Base-by-base conservation (phyloP, 2,888 invertebrate genomes). In the Eupithecia centaureata region DNA sequence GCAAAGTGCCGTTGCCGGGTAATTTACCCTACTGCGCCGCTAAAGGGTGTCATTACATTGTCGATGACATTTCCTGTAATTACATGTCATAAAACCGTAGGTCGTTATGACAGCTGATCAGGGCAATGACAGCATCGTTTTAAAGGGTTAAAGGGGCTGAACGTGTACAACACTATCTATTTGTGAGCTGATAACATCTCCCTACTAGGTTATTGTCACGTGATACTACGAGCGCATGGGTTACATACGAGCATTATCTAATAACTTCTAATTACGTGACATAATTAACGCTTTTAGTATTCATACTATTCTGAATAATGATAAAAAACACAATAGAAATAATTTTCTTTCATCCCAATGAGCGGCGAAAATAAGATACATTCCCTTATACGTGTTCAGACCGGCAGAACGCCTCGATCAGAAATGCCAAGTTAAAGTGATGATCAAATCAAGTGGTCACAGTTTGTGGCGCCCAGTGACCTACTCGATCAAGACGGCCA, bases 1-100 rank as follows among this genome's bases (percentile, higher is more conserved):
- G 68, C 65, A 65, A 68, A 68, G 58, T 58, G 61, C 61, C 61
- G 59, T 58, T 58, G 65, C 27, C 27, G 61, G 67, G 61, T 59
- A 42, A 54, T 59, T 62, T 32, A 42, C 7, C 18, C 42, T 3
- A 47, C 47, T 47, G 58, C 47, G 30, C 25, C 22, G 47, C 47
- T 47, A 22, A 22, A 47, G 67, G 28, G 25, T 52, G 35, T 30
- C 32, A 63, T 62, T 65, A 65, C 58, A 58, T 30, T 61, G 61
- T 61, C 52, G 61, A 52, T 52, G 27, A 27, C 52, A 52, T 52
- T 61, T 52, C 38, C 32, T 56, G n/a, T 30, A 27, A 33, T 42
- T 32, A 38, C 30, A 30, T 64, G 63, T 59, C 5, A 59, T 65
- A 30, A 18, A 58, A 60, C 25, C 54, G 52, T 22, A 28, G 35